Conservation (phyloP, 2,113 vertebrate genomes). For the Telmatochromis brichardi region DNA sequence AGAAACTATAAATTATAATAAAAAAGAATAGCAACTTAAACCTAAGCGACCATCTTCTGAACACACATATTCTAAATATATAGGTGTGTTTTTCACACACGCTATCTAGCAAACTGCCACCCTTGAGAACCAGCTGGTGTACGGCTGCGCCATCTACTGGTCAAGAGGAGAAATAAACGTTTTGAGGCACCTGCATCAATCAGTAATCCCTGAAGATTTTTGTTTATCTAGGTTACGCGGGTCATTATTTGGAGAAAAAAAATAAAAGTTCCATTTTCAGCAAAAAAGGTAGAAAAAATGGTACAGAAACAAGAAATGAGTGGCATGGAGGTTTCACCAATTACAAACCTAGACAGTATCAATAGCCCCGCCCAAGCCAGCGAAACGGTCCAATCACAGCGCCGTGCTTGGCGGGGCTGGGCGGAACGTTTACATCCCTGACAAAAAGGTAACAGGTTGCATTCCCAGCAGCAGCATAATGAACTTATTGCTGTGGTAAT, state of each 20-base stretch:
- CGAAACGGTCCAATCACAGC: conserved; percentile 45
- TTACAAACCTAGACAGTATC: not conserved
- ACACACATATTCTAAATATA: not conserved
- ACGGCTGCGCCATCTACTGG: conserved; percentile 38
- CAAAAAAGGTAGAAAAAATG: not conserved
- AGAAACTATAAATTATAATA: not conserved
- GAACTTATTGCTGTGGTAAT: conserved; percentile 26
- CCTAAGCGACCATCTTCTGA: not conserved
- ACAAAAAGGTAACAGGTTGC: conserved; percentile 78
- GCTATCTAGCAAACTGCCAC: not conserved
- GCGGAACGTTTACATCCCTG: conserved; percentile 49
- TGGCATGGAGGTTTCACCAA: conserved; percentile 14
- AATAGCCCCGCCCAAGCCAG: conserved; percentile 1
- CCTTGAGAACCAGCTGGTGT: not conserved
- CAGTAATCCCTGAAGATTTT: not conserved
- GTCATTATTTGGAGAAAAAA: not conserved
- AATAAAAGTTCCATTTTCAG: not conserved
- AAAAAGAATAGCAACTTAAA: not conserved
- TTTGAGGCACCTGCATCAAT: not conserved
- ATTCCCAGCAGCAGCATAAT: not conserved
- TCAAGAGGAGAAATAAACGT: not conserved
- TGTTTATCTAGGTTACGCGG: not conserved
- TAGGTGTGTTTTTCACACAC: not conserved
- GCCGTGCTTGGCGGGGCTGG: not conserved
- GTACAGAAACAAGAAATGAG: not conserved